These are phyloP conservation scores for Drosophila rhopaloa DNA, from an alignment of 1,140 invertebrate species.

Conservation along the genomic window DNA sequence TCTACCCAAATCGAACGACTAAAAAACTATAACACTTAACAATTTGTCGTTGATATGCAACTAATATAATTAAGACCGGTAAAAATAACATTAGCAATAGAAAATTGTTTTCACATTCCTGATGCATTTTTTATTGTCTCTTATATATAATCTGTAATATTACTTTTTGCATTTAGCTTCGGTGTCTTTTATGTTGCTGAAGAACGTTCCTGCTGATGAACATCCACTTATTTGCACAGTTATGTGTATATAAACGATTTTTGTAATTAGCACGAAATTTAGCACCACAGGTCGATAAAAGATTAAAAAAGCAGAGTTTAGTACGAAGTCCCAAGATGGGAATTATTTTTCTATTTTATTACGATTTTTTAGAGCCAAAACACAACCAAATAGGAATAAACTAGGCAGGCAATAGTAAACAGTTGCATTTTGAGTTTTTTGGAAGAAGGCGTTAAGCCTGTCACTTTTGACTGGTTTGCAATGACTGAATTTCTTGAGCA, in stretches of 20 bases:
- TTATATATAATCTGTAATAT: not conserved
- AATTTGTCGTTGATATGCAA: no score
- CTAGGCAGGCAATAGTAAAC: not conserved
- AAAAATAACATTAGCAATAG: no score
- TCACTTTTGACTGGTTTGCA: not conserved
- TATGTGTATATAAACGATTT: not conserved
- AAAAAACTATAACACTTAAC: not conserved
- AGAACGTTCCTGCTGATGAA: slow-evolving; percentile 2
- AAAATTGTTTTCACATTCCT: no score
- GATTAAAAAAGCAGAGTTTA: not conserved
- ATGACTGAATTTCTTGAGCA: not conserved
- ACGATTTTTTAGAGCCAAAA: not conserved
- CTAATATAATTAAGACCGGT: not conserved
- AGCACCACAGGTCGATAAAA: not conserved
- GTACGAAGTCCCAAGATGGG: no score
- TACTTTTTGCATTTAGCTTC: not conserved
- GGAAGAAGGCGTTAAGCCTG: not conserved
- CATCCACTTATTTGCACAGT: not conserved
- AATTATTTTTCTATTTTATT: no score
- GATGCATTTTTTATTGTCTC: no score
- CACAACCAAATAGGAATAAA: not conserved
- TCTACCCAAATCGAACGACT: not conserved
- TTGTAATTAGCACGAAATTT: not conserved
- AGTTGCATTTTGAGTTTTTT: not conserved
- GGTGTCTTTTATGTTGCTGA: not conserved